Conservation (phyloP, 37 sponge, comb jelly and placozoan species). For the Aphrocallistes beatrix region DNA sequence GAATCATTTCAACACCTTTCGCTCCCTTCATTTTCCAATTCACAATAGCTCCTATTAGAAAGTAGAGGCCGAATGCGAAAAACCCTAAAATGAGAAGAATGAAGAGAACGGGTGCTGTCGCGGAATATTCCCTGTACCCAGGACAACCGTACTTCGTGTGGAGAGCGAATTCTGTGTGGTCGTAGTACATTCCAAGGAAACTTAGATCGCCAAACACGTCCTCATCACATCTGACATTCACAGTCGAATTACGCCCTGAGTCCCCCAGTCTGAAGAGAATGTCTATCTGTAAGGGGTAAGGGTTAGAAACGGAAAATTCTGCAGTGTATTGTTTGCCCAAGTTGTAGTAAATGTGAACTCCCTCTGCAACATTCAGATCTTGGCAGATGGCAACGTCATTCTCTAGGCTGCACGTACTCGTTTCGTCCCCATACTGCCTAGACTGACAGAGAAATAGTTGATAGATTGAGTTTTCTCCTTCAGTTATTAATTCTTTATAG, state of each 20-base stretch:
- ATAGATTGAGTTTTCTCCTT: neutral
- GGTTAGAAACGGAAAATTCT: neutral
- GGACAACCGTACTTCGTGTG: conserved; percentile 4
- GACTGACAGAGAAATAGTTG: neutral
- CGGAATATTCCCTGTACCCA: neutral
- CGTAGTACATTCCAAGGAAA: neutral
- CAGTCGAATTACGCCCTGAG: neutral
- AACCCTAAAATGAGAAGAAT: neutral
- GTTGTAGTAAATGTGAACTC: neutral
- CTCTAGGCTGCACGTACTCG: neutral
- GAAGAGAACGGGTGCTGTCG: neutral
- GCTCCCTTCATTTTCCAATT: conserved; percentile 12
- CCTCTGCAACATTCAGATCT: neutral
- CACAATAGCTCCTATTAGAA: neutral
- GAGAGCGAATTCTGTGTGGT: neutral
- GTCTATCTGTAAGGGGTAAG: neutral
- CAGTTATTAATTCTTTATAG: neutral
- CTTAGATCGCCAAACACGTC: neutral
- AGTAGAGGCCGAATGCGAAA: neutral
- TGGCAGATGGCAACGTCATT: conserved; percentile 9
- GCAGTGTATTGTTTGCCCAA: conserved; percentile 5
- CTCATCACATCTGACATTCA: neutral
- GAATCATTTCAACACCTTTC: neutral
- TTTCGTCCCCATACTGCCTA: neutral
- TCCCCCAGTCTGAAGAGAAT: neutral